Evolutionary conservation across 1,140 invertebrate genomes (phyloP).

Genomic region (Drosophila bifasciata): DNA sequence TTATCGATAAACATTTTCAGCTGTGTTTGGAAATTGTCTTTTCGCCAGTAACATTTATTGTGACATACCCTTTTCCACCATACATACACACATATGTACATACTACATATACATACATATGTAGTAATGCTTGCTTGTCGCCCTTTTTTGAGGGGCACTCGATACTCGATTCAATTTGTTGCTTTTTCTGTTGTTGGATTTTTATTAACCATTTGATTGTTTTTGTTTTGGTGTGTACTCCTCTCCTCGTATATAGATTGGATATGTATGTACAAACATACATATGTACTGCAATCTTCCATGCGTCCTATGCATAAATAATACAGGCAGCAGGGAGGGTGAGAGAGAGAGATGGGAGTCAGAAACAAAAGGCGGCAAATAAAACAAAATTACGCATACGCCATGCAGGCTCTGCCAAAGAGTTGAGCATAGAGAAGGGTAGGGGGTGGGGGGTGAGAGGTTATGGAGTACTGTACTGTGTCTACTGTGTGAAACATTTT

Average conservation of each 20-base stretch:
- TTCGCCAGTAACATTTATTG: no score
- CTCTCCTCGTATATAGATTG: constrained; percentile 51
- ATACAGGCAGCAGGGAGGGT: constrained; percentile 36
- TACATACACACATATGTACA: not conserved
- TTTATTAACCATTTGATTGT: constrained; percentile 63
- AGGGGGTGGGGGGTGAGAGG: not conserved
- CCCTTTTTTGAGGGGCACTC: not conserved
- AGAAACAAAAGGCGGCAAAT: constrained; percentile 44
- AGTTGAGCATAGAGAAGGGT: not conserved
- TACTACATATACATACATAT: no score
- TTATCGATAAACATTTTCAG: no score
- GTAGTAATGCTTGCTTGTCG: no score
- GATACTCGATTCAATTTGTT: constrained; percentile 24
- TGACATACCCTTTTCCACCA: no score
- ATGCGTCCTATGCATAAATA: constrained; percentile 78
- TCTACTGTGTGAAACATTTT: constrained; percentile 70
- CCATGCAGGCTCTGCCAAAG: constrained; percentile 55
- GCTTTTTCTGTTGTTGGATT: constrained; percentile 20
- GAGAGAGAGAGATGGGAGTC: not conserved
- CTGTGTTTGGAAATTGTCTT: no score
- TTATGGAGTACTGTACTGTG: constrained; percentile 19
- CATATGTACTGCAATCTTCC: constrained; percentile 81
- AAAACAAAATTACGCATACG: constrained; percentile 73
- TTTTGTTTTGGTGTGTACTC: constrained; percentile 4
- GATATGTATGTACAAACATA: no score